These are phyloP conservation scores for Turnix velox DNA, from an alignment of 2,113 vertebrate species.

Conservation along the genomic window DNA sequence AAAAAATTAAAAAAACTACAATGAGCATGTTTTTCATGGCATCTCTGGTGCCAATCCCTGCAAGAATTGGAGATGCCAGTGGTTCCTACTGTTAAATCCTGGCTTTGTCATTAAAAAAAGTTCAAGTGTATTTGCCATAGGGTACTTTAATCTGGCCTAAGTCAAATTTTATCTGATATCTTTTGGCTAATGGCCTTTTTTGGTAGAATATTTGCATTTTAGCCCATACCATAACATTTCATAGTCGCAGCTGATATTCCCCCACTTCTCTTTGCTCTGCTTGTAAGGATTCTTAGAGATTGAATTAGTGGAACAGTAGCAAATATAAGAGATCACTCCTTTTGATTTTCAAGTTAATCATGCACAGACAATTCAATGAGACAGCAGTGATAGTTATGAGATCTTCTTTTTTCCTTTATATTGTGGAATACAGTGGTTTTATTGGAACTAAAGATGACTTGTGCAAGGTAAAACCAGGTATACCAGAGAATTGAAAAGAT, in stretches of 20 bases:
- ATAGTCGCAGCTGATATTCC: not conserved
- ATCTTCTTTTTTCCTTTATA: not conserved
- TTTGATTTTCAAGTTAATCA: not conserved
- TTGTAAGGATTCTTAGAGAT: not conserved
- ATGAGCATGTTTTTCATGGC: not conserved
- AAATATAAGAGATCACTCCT: not conserved
- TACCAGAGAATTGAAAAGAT: not conserved
- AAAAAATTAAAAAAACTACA: not conserved
- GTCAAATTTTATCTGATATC: not conserved
- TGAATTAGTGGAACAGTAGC: not conserved
- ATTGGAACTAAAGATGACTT: not conserved
- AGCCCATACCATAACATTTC: not conserved
- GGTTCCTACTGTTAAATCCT: not conserved
- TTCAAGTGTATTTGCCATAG: not conserved
- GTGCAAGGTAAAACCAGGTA: not conserved
- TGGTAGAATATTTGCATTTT: not conserved
- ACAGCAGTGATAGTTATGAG: not conserved
- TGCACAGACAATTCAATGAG: not conserved
- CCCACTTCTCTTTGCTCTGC: fast-evolving
- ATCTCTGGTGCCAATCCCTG: not conserved
- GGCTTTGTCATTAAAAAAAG: not conserved
- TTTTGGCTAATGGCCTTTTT: not conserved
- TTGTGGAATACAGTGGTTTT: not conserved
- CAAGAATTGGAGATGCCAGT: not conserved
- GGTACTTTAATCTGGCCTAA: not conserved